Conservation (phyloP, 2,113 vertebrate species). For the Gila orcuttii region DNA sequence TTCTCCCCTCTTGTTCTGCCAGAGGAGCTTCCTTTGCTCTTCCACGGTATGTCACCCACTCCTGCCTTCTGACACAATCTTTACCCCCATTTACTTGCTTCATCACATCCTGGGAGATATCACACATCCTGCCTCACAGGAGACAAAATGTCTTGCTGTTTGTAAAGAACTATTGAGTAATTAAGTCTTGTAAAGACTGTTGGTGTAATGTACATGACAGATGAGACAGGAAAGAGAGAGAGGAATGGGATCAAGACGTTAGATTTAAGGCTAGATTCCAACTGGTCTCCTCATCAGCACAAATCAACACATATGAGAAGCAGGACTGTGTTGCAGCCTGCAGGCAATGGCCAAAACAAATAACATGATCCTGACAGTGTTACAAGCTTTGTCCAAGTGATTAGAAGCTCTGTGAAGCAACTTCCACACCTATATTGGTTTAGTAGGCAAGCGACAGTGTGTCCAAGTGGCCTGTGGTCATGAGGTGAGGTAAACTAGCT, state of each 20-base stretch:
- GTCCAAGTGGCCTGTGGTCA: background rate
- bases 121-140: background rate
- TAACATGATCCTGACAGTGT: background rate
- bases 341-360: background rate
- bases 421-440: background rate
- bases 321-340: background rate
- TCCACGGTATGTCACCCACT: constrained; percentile 80
- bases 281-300: background rate
- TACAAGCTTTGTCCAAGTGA: background rate
- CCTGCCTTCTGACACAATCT: background rate
- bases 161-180: background rate
- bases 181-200: no score
- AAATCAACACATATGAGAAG: background rate
- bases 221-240: background rate
- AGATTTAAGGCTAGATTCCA: background rate
- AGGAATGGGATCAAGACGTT: background rate
- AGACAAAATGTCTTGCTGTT: constrained; percentile 8
- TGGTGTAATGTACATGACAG: background rate
- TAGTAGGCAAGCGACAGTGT: background rate
- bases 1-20: constrained; percentile 84
- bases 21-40: constrained; percentile 81
- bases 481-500: background rate
- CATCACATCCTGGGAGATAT: background rate
- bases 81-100: constrained; percentile 19
- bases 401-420: background rate